Percentiles rank a stretch among this genome's conserved stretches.
Conservation (phyloP, 2,888 invertebrate species). For the Elaeidobius kamerunicus region DNA sequence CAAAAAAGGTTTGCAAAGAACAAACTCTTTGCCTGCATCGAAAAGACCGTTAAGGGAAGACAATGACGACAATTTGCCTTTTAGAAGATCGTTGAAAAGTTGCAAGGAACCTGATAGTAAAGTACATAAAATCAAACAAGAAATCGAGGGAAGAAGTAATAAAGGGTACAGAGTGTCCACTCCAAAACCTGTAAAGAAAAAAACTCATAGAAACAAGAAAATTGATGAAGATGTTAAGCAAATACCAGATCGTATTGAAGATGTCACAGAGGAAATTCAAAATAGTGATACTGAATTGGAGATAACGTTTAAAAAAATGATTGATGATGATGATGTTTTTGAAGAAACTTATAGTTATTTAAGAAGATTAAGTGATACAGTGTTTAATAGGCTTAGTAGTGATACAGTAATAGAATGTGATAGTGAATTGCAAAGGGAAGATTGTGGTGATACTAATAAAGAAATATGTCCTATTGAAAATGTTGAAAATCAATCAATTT, state of each 20-base stretch:
- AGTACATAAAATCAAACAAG: conserved; percentile 10
- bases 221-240: conserved; percentile 1
- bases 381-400: conserved; percentile 1
- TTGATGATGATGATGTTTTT: not conserved
- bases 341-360: not conserved
- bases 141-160: conserved; percentile 5
- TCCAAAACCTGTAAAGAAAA: not conserved
- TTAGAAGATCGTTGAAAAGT: not conserved
- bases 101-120: not conserved
- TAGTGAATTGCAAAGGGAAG: no score
- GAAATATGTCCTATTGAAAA: no score
- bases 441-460: not conserved
- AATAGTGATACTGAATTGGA: conserved; percentile 18
- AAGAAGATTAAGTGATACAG: conserved; percentile 8
- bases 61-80: not conserved
- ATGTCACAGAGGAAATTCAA: conserved; percentile 13
- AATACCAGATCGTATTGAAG: conserved; percentile 1
- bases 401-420: not conserved
- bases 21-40: conserved; percentile 19
- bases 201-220: conserved; percentile 1
- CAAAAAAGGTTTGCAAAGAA: conserved; percentile 18
- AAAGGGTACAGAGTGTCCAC: not conserved
- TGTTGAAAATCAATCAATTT: no score
- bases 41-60: not conserved
- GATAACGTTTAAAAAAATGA: conserved; percentile 4